A percentile compares a stretch with the other conserved stretches of the same genome.
Evolutionary conservation across 2,888 invertebrate genomes (phyloP).

Genomic region (Sinhomidia bicolor): DNA sequence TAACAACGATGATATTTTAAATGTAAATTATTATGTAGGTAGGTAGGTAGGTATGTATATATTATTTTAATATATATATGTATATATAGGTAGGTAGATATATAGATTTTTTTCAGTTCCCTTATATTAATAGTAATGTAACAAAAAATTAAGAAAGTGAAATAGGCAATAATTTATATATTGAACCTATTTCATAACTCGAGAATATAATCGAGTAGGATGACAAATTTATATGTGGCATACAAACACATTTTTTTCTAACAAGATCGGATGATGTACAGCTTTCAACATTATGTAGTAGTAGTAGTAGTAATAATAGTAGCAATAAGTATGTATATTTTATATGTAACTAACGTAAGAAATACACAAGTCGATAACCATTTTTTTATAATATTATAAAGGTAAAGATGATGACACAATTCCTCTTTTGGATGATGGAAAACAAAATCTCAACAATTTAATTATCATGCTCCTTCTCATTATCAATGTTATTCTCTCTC

Average conservation of each 20-base stretch:
- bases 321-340: neutral
- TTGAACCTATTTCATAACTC: neutral
- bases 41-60: conserved; percentile 19
- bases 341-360: neutral
- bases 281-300: neutral
- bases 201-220: neutral
- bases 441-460: conserved; percentile 66
- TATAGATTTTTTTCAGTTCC: conserved; percentile 38
- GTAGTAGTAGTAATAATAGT: neutral
- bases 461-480: conserved; percentile 26
- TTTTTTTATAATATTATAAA: neutral
- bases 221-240: neutral
- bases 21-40: conserved; percentile 9
- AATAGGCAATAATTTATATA: too few relatives aligned
- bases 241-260: neutral
- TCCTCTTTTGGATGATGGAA: conserved; percentile 42
- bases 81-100: conserved; percentile 7
- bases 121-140: conserved; percentile 22
- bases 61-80: neutral
- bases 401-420: conserved; percentile 38
- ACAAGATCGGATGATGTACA: neutral
- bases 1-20: conserved; percentile 20
- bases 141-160: conserved; percentile 1
- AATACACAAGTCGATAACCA: neutral
- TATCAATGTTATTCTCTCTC: conserved; percentile 59